Percentiles rank a stretch among this genome's conserved stretches.
phyloP scores from a whole-genome alignment of 2,797 vertebrate species.

The Sus cebifrons region DNA sequence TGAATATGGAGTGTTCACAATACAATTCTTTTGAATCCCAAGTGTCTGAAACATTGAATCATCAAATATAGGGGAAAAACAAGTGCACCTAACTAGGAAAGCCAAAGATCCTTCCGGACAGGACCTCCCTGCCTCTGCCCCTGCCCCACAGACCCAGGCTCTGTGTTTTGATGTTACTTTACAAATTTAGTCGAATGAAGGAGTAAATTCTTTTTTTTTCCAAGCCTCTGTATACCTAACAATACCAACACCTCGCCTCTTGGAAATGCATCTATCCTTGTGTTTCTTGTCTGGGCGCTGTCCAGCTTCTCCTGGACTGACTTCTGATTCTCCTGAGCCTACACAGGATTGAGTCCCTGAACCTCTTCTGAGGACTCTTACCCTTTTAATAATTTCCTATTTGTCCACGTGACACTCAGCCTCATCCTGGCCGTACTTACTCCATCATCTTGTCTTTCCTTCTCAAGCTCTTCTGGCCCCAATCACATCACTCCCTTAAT shows the following conservation, averaged over 20 bases:
- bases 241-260: not conserved
- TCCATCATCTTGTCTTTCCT: not conserved
- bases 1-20: not conserved
- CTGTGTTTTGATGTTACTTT: not conserved
- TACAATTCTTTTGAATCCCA: too few species aligned
- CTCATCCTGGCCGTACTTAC: not conserved
- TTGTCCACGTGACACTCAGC: too few species aligned
- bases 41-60: not conserved
- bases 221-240: not conserved
- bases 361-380: not conserved
- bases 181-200: not conserved
- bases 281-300: not conserved
- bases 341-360: not conserved
- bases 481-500: too few species aligned
- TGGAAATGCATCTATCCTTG: not conserved
- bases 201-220: too few species aligned
- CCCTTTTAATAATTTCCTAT: not conserved
- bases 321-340: not conserved
- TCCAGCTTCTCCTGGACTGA: not conserved
- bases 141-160: not conserved
- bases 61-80: not conserved
- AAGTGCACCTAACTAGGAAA: not conserved
- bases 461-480: too few species aligned
- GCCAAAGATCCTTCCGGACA: too few species aligned
- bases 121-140: too few species aligned